Percentiles rank a stretch among this genome's conserved stretches.
These are phyloP conservation scores for Microcebus jonahi DNA, from an alignment of 2,113 vertebrate species.

Conservation along the genomic window DNA sequence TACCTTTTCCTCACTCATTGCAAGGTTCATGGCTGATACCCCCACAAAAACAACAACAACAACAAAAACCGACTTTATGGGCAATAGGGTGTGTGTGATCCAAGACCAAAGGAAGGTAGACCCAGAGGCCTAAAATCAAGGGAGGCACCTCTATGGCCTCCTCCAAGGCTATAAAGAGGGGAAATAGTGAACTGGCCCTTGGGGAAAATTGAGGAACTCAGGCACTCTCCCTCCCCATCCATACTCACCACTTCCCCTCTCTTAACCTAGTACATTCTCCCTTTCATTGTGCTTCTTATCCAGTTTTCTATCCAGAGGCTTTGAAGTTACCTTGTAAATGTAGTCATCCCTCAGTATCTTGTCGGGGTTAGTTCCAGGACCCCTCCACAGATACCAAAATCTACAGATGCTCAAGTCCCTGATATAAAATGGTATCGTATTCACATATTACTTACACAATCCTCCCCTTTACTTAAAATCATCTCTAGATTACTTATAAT, in stretches of 20 bases:
- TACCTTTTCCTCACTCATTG: too few relatives aligned
- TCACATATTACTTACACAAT: not conserved
- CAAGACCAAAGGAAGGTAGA: not conserved
- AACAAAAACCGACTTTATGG: not conserved
- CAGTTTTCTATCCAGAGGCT: conserved; percentile 28
- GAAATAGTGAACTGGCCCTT: not conserved
- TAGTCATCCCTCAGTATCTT: not conserved
- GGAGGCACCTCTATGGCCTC: too few relatives aligned
- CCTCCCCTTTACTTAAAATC: not conserved
- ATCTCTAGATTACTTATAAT: not conserved
- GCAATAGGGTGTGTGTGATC: not conserved
- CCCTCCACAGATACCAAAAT: not conserved
- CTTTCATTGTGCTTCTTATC: conserved; percentile 5
- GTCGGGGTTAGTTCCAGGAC: not conserved
- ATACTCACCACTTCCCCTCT: not conserved
- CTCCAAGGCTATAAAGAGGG: not conserved
- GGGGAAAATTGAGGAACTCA: not conserved
- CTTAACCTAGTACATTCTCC: not conserved
- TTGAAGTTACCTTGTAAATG: conserved; percentile 47
- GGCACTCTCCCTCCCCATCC: not conserved
- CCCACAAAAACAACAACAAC: too few relatives aligned
- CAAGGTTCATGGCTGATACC: too few relatives aligned
- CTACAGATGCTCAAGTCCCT: not conserved
- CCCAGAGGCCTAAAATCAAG: not conserved
- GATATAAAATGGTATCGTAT: not conserved